These are phyloP conservation scores for Diplosoma virens DNA, from an alignment of 23 tunicate species.

Conservation along the genomic window DNA sequence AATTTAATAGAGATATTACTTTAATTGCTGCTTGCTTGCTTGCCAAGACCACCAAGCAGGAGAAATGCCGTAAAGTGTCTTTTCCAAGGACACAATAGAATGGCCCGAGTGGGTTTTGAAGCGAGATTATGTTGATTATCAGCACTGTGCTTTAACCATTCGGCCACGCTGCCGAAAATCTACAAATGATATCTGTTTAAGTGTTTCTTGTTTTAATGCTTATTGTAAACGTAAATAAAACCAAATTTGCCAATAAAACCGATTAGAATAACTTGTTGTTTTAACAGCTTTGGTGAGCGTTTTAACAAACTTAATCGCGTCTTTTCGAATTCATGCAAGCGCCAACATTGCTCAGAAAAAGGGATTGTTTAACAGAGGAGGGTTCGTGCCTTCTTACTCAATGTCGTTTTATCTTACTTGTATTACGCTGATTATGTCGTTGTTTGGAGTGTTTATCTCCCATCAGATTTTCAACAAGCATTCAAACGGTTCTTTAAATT, in stretches of 20 bases:
- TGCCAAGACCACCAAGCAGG: too few relatives aligned
- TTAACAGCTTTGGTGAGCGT: conserved; percentile 43
- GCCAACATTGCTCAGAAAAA: conserved; percentile 10
- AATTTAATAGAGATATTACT: too few relatives aligned
- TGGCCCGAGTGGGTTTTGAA: too few relatives aligned
- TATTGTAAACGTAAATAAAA: background rate
- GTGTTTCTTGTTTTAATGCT: too few relatives aligned
- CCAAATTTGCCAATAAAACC: background rate
- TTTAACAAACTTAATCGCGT: conserved; percentile 49
- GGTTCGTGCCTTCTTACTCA: conserved; percentile 42
- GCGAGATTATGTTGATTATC: too few relatives aligned
- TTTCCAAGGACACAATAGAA: too few relatives aligned
- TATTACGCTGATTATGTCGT: conserved; percentile 9
- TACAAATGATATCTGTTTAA: too few relatives aligned
- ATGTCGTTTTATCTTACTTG: conserved; percentile 44
- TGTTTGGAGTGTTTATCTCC: conserved; percentile 11
- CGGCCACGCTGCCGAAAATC: too few relatives aligned
- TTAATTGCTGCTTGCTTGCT: too few relatives aligned
- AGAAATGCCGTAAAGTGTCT: too few relatives aligned
- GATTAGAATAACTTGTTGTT: background rate
- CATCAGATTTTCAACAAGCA: background rate
- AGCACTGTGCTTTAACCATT: too few relatives aligned
- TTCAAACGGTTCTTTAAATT: background rate
- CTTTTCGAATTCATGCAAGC: conserved; percentile 49
- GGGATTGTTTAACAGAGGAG: conserved; percentile 35